Base-by-base conservation (phyloP, 2,797 vertebrate genomes). In the Clarias platycephalus region DNA sequence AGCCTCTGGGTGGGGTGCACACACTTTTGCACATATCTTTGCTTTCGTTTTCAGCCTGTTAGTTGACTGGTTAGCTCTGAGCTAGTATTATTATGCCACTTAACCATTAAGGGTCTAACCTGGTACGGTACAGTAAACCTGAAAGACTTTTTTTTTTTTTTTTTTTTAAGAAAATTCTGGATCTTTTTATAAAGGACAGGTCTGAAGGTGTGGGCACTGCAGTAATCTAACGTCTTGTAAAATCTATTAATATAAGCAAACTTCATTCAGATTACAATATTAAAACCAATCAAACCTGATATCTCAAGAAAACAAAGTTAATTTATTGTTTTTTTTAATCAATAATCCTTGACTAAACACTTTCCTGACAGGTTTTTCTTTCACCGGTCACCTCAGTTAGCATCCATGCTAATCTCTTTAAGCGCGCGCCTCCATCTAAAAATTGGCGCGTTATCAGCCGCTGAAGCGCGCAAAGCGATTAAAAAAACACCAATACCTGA, bases 401-500 rank as follows among this genome's bases (percentile, higher is more conserved):
- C 81, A 82, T 82, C 13, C 34, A 74, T 58, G 81, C 68, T 82
- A 82, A 82, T 60, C 20, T n/a, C 22, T 26, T 74, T 37, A 0
- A 49, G 55, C 31, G 16, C 31, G 55, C 34, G 67, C 49, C 49
- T 60, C 31, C 26, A n/a, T 10, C 12, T 22, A 18, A 44, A 34
- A 60, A 40, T 5, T 12, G 31, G 28, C 20, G 31, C 20, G 28
- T 60, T 37, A 58, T 34, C 28, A 58, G 58, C 31, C 28, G 34
- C 0, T 58, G 28, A 58, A 55, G 1, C 1, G 18, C 72, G 31
- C 8, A 24, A 77, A n/a, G 15, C 0, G 2, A 49, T 49, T 40
- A 7, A 49, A 13, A 12, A 82, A 71, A 82, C 44, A 20, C 55
- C 34, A 78, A 6, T 78, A 68, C 44, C 80, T 68, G 64, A n/a